These are phyloP conservation scores for Epinephelus moara DNA, from an alignment of 2,113 vertebrate species.

Conservation along the genomic window DNA sequence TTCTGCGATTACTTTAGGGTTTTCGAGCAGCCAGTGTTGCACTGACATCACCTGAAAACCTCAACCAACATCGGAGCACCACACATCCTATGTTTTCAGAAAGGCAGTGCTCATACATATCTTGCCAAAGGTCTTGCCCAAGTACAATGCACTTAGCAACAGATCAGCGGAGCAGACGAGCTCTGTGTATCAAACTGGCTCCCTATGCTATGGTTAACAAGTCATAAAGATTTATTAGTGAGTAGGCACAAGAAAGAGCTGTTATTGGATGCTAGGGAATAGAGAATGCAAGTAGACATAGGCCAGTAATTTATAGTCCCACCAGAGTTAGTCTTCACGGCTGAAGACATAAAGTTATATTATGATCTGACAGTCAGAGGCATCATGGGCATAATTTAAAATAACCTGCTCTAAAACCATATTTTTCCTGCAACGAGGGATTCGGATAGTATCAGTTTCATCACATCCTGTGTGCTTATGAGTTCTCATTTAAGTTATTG, in stretches of 20 bases:
- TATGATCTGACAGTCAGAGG: constrained; percentile 65
- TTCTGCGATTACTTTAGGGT: background rate
- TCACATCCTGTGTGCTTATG: constrained; percentile 3
- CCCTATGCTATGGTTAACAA: constrained; percentile 65
- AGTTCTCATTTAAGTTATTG: constrained; percentile 33
- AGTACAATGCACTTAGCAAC: constrained; percentile 37
- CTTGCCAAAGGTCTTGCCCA: constrained; percentile 14
- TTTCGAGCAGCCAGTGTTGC: background rate
- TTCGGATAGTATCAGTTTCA: constrained; percentile 33
- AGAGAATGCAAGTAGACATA: constrained; percentile 62
- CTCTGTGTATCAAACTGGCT: constrained; percentile 50
- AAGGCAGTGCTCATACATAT: background rate
- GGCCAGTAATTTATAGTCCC: constrained; percentile 70
- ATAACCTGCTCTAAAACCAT: constrained; percentile 36
- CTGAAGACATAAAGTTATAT: constrained; percentile 64
- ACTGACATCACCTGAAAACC: background rate
- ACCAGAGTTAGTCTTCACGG: constrained; percentile 52
- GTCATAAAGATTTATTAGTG: constrained; percentile 74
- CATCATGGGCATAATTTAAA: constrained; percentile 62
- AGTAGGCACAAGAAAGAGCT: constrained; percentile 46
- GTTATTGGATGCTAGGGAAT: constrained; percentile 67
- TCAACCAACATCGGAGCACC: background rate
- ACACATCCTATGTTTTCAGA: background rate
- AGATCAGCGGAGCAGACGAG: constrained; percentile 29
- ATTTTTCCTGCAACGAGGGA: constrained; percentile 31